These are phyloP conservation scores for Choristoneura fumiferana DNA, from an alignment of 1,140 invertebrate species.

Conservation along the genomic window DNA sequence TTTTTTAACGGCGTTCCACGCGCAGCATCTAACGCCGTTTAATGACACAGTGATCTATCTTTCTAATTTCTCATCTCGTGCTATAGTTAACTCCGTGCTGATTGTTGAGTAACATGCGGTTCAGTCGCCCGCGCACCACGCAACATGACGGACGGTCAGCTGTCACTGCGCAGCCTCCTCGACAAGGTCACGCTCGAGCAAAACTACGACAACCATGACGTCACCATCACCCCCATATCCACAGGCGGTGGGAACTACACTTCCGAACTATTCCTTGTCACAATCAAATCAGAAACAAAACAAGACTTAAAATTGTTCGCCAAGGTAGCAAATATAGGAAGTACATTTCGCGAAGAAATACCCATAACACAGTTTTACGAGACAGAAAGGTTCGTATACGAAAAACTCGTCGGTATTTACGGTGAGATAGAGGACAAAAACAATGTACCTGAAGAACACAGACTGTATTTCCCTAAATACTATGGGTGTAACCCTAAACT, in stretches of 20 bases:
- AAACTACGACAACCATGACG: constrained; percentile 10
- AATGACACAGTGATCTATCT: not conserved
- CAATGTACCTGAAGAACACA: constrained; percentile 26
- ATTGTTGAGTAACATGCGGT: not conserved
- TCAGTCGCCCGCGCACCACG: constrained; percentile 26
- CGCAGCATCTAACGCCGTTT: not conserved
- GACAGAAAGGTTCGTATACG: constrained; percentile 37
- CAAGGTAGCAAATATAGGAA: constrained; percentile 35
- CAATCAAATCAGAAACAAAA: constrained; percentile 13
- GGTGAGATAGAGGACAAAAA: constrained; percentile 26
- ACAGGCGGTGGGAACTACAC: constrained; percentile 41
- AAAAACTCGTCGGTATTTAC: constrained; percentile 23
- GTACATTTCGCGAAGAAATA: constrained; percentile 21
- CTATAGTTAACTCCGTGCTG: not conserved
- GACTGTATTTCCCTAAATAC: constrained; percentile 31
- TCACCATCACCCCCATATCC: constrained; percentile 20
- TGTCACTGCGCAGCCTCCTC: constrained; percentile 20
- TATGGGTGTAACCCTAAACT: constrained; percentile 36
- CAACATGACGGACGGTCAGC: constrained; percentile 31
- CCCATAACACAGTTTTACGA: constrained; percentile 20
- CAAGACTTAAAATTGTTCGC: constrained; percentile 35
- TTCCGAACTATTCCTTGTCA: constrained; percentile 29
- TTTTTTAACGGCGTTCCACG: no score
- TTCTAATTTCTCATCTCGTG: no score
- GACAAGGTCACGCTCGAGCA: constrained; percentile 23